Base-by-base conservation (phyloP, 1,140 invertebrate species). In the Diplogasteroides magnus region DNA sequence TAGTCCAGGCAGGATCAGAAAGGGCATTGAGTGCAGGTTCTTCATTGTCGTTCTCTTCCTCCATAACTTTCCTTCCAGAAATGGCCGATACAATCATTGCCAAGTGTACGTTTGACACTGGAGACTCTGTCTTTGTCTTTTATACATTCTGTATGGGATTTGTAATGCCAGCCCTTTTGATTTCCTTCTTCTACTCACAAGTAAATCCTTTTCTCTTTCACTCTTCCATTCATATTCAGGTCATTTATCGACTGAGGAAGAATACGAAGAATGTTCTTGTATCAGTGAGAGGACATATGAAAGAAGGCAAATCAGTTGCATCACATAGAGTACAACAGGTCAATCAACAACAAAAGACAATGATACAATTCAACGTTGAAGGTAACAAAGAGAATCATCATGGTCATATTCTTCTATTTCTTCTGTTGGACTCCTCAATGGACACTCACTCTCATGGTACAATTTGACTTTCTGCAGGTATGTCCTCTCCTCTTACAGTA, bases 351-450 rank as follows among this genome's bases (percentile, higher is more conserved):
- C 6, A 59, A 63, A n/a, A 58, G 61, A n/a, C n/a, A n/a, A n/a
- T n/a, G n/a, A n/a, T n/a, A n/a, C n/a, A n/a, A n/a, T 26, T 29
- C 72, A 32, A 37, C 74, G 19, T 73, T 82, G 28, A 71, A 81
- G 73, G 81, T 82, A 2, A 83, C 81, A 2, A 78, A 81, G 62
- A 48, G 80, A 65, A 81, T 81, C 26, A 74, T 83, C 26, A 76
- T 79, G 15, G 79, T 81, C n/a, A 75, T 81, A 61, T 32, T 81
- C 11, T 81, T 83, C 64, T 81, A 81, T 61, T 81, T 82, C 64
- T 72, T 78, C 31, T 83, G 78, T 61, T 81, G 78, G 78, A 76
- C 79, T 19, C 80, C 80, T n/a, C 76, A 81, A 58, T 82, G 80
- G 80, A 61, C 75, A 2, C 31, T 82, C n/a, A 81, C 78, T 27